Evolutionary conservation across 2,113 vertebrate species (phyloP).

Genomic region (Regulus satrapa): DNA sequence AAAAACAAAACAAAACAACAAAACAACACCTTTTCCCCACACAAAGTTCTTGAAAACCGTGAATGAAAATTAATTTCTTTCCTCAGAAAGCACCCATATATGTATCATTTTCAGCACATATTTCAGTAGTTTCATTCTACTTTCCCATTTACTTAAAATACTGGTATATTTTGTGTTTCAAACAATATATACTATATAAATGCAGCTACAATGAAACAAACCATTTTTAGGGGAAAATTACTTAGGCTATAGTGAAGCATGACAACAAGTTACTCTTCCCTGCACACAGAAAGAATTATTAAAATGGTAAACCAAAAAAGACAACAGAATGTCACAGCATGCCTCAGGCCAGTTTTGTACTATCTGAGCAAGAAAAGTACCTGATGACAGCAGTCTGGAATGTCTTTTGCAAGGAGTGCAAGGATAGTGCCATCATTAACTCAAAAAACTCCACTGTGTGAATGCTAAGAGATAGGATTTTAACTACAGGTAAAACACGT

Average conservation of each 20-base stretch:
- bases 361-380: background rate
- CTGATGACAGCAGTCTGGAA: background rate
- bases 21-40: rapidly evolving
- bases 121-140: background rate
- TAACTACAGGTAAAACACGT: background rate
- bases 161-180: background rate
- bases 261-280: background rate
- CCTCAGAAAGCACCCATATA: background rate
- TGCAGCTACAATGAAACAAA: background rate
- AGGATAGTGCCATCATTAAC: background rate
- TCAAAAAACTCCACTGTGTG: background rate
- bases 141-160: background rate
- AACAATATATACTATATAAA: background rate
- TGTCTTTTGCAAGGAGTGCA: background rate
- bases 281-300: background rate
- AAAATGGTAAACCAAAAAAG: background rate
- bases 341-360: background rate
- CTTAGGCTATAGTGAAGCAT: background rate
- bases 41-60: background rate
- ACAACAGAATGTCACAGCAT: background rate
- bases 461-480: background rate
- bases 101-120: background rate
- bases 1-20: too few species aligned
- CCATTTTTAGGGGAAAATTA: background rate
- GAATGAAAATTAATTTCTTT: background rate